These are phyloP conservation scores for Bubo bubo DNA, from an alignment of 2,113 vertebrate genomes.

Conservation along the genomic window DNA sequence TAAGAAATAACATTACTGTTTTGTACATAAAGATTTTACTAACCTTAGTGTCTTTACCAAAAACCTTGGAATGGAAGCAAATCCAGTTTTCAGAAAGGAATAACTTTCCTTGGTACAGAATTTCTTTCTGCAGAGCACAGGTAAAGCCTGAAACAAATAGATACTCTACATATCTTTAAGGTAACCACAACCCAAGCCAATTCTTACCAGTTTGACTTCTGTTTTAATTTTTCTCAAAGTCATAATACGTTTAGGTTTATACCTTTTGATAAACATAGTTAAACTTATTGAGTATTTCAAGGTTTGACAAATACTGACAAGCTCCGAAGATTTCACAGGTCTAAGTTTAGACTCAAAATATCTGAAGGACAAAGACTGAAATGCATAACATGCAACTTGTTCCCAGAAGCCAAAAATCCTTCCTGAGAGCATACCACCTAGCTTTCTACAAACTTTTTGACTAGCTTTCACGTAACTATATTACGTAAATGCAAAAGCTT, in stretches of 20 bases:
- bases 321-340: background rate
- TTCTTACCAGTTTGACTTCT: background rate
- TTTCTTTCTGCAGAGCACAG: slow-evolving; percentile 96
- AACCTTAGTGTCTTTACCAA: slow-evolving; percentile 96
- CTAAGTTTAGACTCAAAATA: background rate
- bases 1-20: background rate
- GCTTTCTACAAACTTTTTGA: background rate
- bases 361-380: background rate
- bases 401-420: background rate
- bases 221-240: background rate
- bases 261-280: background rate
- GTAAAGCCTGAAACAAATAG: slow-evolving; percentile 85
- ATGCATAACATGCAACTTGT: background rate
- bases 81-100: slow-evolving; percentile 96
- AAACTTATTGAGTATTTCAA: too few relatives aligned
- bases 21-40: slow-evolving; percentile 11
- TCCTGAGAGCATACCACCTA: background rate
- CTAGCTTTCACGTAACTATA: background rate
- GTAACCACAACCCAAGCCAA: background rate
- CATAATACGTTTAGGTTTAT: background rate
- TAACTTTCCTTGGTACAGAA: slow-evolving; percentile 93
- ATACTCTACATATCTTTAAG: background rate
- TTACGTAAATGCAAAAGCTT: background rate
- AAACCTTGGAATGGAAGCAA: slow-evolving; percentile 97
- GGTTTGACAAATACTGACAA: background rate